Conservation (phyloP, 53 echinoderm and acorn worm genomes). For the Arbacia lixula region DNA sequence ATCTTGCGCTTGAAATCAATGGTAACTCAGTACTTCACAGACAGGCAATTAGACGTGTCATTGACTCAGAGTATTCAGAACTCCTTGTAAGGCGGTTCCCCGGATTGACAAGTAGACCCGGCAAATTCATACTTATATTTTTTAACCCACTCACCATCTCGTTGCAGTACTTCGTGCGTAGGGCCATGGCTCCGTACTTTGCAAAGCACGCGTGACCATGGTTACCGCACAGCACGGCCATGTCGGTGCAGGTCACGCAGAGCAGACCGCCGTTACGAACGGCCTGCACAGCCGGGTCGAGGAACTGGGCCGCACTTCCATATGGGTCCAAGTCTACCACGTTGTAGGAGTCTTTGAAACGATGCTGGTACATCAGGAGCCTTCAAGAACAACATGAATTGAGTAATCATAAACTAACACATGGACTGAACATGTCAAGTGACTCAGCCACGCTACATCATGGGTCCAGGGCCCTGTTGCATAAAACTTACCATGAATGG, state of each 20-base stretch:
- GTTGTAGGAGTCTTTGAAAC: conserved; percentile 63
- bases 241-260: conserved; percentile 95
- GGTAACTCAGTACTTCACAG: too few species aligned
- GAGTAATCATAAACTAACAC: too few species aligned
- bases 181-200: conserved; percentile 90
- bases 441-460: too few species aligned
- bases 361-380: conserved; percentile 86
- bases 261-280: conserved; percentile 89
- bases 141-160: conserved; percentile 99
- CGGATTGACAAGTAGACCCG: too few species aligned
- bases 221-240: conserved; percentile 96
- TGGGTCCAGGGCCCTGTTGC: too few species aligned
- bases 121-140: too few species aligned
- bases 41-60: too few species aligned
- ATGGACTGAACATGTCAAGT: too few species aligned
- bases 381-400: conserved; percentile 29
- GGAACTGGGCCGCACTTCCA: conserved; percentile 87
- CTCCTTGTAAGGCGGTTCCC: too few species aligned
- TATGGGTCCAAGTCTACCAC: conserved; percentile 93
- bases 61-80: too few species aligned
- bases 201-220: conserved; percentile 87
- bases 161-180: conserved; percentile 82
- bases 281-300: conserved; percentile 86
- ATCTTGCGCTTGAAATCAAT: too few species aligned
- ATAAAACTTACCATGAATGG: too few species aligned